These are phyloP conservation scores for Lutjanus erythropterus DNA, from an alignment of 2,113 vertebrate genomes.

Conservation along the genomic window DNA sequence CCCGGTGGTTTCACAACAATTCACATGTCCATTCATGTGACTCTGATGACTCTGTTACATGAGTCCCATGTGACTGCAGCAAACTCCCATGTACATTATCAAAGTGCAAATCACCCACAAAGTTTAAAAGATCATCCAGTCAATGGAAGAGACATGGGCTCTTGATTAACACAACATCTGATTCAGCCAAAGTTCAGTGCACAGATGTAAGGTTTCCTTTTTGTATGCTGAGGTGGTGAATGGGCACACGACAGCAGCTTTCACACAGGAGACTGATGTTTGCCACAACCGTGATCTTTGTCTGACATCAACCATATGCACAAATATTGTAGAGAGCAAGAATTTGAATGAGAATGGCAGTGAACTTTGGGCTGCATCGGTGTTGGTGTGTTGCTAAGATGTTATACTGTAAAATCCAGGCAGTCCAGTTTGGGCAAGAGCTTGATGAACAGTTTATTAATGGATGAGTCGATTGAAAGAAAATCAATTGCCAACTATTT, in stretches of 20 bases:
- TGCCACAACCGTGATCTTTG: background rate
- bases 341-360: too few species aligned
- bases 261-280: background rate
- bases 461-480: too few species aligned
- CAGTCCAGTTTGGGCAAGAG: too few species aligned
- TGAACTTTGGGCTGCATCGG: background rate
- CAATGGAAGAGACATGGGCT: background rate
- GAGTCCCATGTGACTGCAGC: slow-evolving; percentile 20
- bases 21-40: slow-evolving; percentile 43
- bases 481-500: too few species aligned
- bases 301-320: background rate
- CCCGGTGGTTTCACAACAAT: slow-evolving; percentile 33
- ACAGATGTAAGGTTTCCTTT: background rate
- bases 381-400: background rate
- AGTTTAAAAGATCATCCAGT: slow-evolving; percentile 18
- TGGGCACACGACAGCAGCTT: background rate
- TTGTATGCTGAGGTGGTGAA: background rate
- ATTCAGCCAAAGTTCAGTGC: background rate
- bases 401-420: too few species aligned
- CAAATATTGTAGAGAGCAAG: too few species aligned
- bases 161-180: slow-evolving; percentile 1
- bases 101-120: slow-evolving; percentile 19
- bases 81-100: background rate
- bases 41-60: slow-evolving; percentile 37
- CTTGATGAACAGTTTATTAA: too few species aligned